These are phyloP conservation scores for Plebejus anna DNA, from an alignment of 2,888 invertebrate species.

Conservation along the genomic window DNA sequence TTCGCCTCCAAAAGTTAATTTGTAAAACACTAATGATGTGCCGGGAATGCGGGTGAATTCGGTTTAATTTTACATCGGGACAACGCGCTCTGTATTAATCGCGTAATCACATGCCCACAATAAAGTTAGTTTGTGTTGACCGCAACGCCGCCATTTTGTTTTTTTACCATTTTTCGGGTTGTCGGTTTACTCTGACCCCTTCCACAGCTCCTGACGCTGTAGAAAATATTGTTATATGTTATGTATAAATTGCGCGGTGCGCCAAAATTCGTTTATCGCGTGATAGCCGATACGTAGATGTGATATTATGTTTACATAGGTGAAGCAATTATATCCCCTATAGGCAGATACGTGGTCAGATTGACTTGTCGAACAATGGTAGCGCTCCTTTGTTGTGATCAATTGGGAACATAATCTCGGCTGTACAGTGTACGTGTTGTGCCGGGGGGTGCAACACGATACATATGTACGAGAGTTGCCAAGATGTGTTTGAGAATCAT, in stretches of 20 bases:
- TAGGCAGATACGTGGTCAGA: slow-evolving; percentile 1
- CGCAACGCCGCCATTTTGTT: neutral
- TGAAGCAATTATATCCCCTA: slow-evolving; percentile 2
- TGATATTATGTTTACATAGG: neutral
- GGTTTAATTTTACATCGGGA: slow-evolving; percentile 53
- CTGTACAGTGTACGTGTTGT: neutral
- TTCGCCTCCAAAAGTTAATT: neutral
- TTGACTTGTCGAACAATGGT: neutral
- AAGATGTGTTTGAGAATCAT: neutral
- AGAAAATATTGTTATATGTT: neutral
- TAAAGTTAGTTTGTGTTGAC: slow-evolving; percentile 28
- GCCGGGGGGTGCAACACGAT: neutral
- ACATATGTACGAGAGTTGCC: neutral
- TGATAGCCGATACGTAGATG: neutral
- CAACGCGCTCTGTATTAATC: slow-evolving; percentile 44
- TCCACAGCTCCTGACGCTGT: no score
- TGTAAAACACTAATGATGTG: slow-evolving; percentile 34
- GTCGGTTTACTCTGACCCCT: neutral
- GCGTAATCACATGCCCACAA: slow-evolving; percentile 40
- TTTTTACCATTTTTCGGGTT: neutral
- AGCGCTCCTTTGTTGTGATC: slow-evolving; percentile 9
- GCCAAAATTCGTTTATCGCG: no score
- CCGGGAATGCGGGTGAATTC: slow-evolving; percentile 39
- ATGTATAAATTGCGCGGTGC: no score
- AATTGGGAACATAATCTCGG: slow-evolving; percentile 2